phyloP scores from a whole-genome alignment of 2,797 vertebrate species.

The Artibeus lituratus region DNA sequence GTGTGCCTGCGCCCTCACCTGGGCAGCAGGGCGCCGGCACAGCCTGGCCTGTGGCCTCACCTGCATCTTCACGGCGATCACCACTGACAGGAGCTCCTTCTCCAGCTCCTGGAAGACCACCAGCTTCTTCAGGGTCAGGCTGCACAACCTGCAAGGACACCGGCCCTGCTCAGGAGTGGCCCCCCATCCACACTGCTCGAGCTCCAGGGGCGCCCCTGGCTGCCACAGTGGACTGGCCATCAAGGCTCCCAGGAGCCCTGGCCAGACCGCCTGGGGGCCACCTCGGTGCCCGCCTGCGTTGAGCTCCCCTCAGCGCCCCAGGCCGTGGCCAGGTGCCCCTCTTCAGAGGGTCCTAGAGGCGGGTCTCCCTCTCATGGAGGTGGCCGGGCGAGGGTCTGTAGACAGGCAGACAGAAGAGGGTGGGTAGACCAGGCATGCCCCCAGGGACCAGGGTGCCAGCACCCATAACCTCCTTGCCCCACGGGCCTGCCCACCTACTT shows the following conservation, averaged over 20 bases:
- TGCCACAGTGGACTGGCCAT: no score
- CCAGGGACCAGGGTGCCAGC: background rate
- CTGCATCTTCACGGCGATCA: constrained; percentile 99
- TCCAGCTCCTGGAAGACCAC: constrained; percentile 95
- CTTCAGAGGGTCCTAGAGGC: no score
- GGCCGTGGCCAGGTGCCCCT: no score
- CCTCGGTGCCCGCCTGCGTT: accelerated
- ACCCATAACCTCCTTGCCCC: accelerated
- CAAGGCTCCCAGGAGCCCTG: accelerated
- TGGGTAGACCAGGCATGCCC: background rate
- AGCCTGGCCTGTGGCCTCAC: constrained; percentile 70
- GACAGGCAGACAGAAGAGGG: background rate
- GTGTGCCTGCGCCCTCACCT: accelerated
- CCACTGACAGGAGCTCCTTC: constrained; percentile 96
- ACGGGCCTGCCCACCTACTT: background rate
- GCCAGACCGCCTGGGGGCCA: no score
- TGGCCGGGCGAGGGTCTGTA: accelerated
- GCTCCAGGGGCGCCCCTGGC: background rate
- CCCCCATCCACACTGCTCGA: accelerated
- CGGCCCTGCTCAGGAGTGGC: background rate
- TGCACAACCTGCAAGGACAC: constrained; percentile 90
- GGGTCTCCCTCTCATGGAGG: accelerated
- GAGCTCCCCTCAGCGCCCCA: background rate
- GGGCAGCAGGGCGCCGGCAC: accelerated
- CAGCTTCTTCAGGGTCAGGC: constrained; percentile 96